These are phyloP conservation scores for Protobothrops flavoviridis DNA, from an alignment of 2,113 vertebrate species.

Conservation along the genomic window DNA sequence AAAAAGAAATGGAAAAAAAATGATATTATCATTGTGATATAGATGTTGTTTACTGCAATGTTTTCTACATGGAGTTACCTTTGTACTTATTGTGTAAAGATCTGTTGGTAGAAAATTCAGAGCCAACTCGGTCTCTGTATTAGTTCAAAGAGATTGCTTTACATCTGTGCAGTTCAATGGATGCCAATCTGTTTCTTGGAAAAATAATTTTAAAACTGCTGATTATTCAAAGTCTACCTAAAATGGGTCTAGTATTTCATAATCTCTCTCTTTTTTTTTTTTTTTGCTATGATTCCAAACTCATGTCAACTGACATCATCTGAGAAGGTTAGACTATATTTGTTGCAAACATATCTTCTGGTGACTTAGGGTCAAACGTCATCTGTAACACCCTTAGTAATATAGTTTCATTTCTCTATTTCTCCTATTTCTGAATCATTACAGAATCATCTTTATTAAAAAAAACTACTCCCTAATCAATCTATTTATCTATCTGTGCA, in stretches of 20 bases:
- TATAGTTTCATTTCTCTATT: not conserved
- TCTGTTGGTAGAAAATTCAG: not conserved
- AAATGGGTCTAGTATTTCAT: not conserved
- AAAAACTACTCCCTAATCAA: not conserved
- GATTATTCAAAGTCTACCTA: not conserved
- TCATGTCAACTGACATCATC: not conserved
- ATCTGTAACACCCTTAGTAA: not conserved
- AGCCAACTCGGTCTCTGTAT: not conserved
- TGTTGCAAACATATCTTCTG: not conserved
- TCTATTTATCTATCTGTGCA: not conserved
- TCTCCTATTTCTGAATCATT: not conserved
- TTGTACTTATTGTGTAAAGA: not conserved
- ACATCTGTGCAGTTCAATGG: not conserved
- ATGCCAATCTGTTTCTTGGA: not conserved
- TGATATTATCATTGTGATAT: not conserved
- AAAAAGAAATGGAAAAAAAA: not conserved
- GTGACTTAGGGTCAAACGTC: not conserved
- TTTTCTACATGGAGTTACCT: not conserved
- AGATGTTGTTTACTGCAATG: not conserved
- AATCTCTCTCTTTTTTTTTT: not conserved
- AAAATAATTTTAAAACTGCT: not conserved
- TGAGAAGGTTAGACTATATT: not conserved
- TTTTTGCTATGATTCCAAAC: not conserved
- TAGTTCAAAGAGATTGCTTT: not conserved
- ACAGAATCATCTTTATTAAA: not conserved